phyloP scores from a whole-genome alignment of 2,888 invertebrate species.

The Tromatobia lineatoria region DNA sequence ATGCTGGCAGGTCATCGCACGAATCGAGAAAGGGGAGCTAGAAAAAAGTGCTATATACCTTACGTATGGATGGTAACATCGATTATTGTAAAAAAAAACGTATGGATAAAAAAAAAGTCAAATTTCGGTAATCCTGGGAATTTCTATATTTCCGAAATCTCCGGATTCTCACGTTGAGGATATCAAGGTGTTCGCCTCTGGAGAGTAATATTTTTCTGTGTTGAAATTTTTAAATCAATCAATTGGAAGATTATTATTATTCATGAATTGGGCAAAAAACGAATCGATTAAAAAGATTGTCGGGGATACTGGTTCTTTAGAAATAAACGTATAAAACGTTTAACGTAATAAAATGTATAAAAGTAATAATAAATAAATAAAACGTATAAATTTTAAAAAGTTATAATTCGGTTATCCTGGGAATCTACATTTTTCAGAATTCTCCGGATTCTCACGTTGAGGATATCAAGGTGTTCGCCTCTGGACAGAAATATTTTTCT shows the following conservation, averaged over 20 bases:
- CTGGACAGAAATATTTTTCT: slow-evolving; percentile 10
- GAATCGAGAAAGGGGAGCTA: slow-evolving; percentile 42
- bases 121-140: slow-evolving; percentile 9
- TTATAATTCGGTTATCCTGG: not conserved
- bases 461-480: not conserved
- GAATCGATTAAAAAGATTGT: too few relatives aligned
- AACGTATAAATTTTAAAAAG: slow-evolving; percentile 10
- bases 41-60: slow-evolving; percentile 11
- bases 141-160: not conserved
- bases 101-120: not conserved
- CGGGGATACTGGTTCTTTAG: too few relatives aligned
- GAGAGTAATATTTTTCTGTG: slow-evolving; percentile 6
- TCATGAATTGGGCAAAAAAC: not conserved
- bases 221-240: slow-evolving; percentile 11
- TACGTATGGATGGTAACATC: too few relatives aligned
- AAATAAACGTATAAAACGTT: too few relatives aligned
- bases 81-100: slow-evolving; percentile 35
- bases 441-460: not conserved
- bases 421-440: not conserved
- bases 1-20: slow-evolving; percentile 71
- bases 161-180: not conserved
- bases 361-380: too few relatives aligned
- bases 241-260: slow-evolving; percentile 43
- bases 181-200: not conserved
- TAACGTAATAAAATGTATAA: too few relatives aligned